Evolutionary conservation across 2,888 invertebrate genomes (phyloP).

Genomic region (Heliconius erato): DNA sequence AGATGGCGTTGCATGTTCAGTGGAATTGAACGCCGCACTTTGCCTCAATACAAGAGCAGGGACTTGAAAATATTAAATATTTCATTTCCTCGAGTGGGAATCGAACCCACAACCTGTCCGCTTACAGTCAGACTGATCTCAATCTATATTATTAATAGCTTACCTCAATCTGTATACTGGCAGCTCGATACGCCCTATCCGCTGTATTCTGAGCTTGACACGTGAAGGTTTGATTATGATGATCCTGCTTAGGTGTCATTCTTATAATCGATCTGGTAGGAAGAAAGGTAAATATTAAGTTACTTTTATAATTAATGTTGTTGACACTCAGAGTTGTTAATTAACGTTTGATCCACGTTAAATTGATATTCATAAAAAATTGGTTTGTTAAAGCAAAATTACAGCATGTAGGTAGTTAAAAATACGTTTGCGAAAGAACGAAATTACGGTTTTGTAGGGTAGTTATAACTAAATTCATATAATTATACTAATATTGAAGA

Average conservation of each 20-base stretch:
- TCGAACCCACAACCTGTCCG: too few relatives aligned
- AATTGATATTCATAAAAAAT: too few relatives aligned
- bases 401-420: too few relatives aligned
- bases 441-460: background rate
- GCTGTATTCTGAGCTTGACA: constrained; percentile 97
- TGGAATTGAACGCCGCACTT: too few relatives aligned
- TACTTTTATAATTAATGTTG: fast-evolving
- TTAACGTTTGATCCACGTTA: background rate
- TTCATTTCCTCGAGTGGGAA: too few relatives aligned
- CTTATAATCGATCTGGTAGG: constrained; percentile 91
- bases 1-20: too few relatives aligned
- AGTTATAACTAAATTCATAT: background rate
- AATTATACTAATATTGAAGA: background rate
- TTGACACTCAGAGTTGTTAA: constrained; percentile 1
- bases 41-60: too few relatives aligned
- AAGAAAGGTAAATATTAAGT: background rate
- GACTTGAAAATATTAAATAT: too few relatives aligned
- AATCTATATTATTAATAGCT: background rate
- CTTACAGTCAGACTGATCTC: too few relatives aligned
- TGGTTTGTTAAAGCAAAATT: too few relatives aligned
- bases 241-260: constrained; percentile 93
- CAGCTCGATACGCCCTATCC: constrained; percentile 93
- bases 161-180: constrained; percentile 93
- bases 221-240: constrained; percentile 96
- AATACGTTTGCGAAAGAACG: background rate